Evolutionary conservation across 1,140 invertebrate species (phyloP).

Genomic region (Drosophila simulans): DNA sequence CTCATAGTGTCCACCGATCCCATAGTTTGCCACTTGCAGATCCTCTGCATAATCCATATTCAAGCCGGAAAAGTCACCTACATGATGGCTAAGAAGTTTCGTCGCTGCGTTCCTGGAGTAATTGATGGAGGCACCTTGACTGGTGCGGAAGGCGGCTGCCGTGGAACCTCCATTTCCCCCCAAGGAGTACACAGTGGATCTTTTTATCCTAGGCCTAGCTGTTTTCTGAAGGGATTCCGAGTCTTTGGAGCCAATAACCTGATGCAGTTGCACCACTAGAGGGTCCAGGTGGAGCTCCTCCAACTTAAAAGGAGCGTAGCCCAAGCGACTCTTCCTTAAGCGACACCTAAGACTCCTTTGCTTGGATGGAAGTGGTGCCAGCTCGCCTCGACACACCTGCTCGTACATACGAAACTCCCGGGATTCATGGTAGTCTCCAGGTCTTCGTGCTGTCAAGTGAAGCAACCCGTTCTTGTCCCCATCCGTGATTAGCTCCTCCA

Average conservation of each 20-base stretch:
- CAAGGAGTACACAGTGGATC: slow-evolving; percentile 59
- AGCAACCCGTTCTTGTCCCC: slow-evolving; percentile 66
- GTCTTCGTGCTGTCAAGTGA: slow-evolving; percentile 45
- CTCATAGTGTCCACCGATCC: slow-evolving; percentile 99
- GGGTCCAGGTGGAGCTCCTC: slow-evolving; percentile 94
- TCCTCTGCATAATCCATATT: slow-evolving; percentile 94
- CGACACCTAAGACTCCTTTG: slow-evolving; percentile 87
- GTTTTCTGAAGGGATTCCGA: slow-evolving; percentile 93
- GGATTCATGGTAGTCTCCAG: slow-evolving; percentile 61
- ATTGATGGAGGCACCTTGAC: slow-evolving; percentile 97
- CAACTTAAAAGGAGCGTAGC: slow-evolving; percentile 91
- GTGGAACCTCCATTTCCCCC: slow-evolving; percentile 20
- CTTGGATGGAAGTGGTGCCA: slow-evolving; percentile 83
- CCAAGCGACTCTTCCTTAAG: slow-evolving; percentile 88
- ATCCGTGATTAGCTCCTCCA: slow-evolving; percentile 62
- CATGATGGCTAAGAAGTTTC: slow-evolving; percentile 88
- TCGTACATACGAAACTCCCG: slow-evolving; percentile 88
- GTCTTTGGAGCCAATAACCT: slow-evolving; percentile 94
- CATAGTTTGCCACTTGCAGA: slow-evolving; percentile 98
- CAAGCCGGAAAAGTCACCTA: slow-evolving; percentile 92
- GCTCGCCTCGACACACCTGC: slow-evolving; percentile 93
- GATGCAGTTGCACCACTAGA: slow-evolving; percentile 94
- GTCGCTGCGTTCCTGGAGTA: slow-evolving; percentile 92
- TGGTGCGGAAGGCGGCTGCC: slow-evolving; percentile 92
- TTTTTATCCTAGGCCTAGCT: slow-evolving; percentile 89